Evolutionary conservation across 2,797 vertebrate species (phyloP), one percentile per base, ranked within the genome.

Genomic region (Myoxocephalus aenaeus): DNA sequence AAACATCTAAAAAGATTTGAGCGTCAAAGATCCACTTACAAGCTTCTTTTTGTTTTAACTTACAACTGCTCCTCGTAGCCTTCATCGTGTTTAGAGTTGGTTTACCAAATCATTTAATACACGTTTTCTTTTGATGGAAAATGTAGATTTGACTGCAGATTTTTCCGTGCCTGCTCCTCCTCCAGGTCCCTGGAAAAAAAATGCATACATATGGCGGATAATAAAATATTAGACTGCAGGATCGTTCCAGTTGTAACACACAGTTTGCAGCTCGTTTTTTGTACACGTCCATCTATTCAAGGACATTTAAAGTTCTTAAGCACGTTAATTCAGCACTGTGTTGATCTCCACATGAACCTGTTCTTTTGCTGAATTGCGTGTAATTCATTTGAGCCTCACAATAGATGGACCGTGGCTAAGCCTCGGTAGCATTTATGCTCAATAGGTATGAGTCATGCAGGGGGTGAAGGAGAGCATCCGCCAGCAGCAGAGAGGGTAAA

Each of bases 391-490:
- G 36, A 25, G 51, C 22, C 70, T 70, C 14, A 32, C 36, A 56
- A 53, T 36, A 38, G 75, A 65, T 1, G 27, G 27, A 67, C 63
- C 9, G 68, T 65, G 64, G 42, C 69, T 12, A 32, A 77, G 46
- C 56, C 36, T 74, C 38, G 29, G 65, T 6, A 40, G 73, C 64
- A 46, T n/a, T 20, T 25, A 9, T 65, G 69, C 70, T 83, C 73
- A 56, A 44, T 48, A 48, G 17, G 70, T 75, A 56, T 92, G 90
- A 92, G 83, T 91, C 90, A 91, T 70, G 51, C 83, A 73, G 77
- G 77, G 66, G 86, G 79, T 81, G 80, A 84, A 72, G 56, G 77
- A 81, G 82, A 83, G 79, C 82, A 82, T 72, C 74, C 29, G 27
- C 76, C 64, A 50, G 70, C 75, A 77, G 70, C 71, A 40, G 48